Percentiles rank a stretch among this genome's conserved stretches.
phyloP scores from a whole-genome alignment of 1,140 invertebrate species.

The Protaetia brevitarsis region DNA sequence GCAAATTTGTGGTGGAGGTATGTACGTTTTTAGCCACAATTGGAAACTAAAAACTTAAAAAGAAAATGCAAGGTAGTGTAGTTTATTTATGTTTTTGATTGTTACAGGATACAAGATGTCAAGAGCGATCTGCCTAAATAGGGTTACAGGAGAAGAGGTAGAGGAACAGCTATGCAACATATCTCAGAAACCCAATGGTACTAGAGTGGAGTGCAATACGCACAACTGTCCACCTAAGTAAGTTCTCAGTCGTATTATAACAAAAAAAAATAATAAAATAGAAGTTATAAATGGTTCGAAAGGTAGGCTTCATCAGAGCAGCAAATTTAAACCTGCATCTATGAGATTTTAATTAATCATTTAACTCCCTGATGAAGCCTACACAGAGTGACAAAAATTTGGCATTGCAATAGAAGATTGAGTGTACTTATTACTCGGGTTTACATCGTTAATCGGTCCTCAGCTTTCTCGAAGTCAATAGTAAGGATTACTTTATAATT shows the following conservation, averaged over 20 bases:
- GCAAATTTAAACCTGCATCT: too few relatives aligned
- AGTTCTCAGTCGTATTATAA: conserved; percentile 43
- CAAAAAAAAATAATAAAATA: too few relatives aligned
- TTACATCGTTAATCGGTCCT: too few relatives aligned
- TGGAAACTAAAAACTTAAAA: neutral
- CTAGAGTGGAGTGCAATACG: conserved; percentile 76
- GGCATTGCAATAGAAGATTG: too few relatives aligned
- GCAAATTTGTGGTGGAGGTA: conserved; percentile 89
- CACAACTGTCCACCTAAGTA: conserved; percentile 85
- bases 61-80: neutral
- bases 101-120: conserved; percentile 80
- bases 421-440: too few relatives aligned
- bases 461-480: too few relatives aligned
- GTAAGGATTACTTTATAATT: too few relatives aligned
- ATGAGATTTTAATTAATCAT: too few relatives aligned
- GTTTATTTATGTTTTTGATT: neutral
- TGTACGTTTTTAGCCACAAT: neutral
- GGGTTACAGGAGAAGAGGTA: conserved; percentile 68
- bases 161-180: conserved; percentile 76
- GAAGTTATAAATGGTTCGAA: too few relatives aligned
- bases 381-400: too few relatives aligned
- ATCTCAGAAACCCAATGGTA: conserved; percentile 68
- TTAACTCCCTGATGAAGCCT: too few relatives aligned
- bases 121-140: conserved; percentile 71
- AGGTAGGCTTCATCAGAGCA: too few relatives aligned